Evolutionary conservation across 2,888 invertebrate species (phyloP).

Genomic region (Drosophila suboccidentalis): DNA sequence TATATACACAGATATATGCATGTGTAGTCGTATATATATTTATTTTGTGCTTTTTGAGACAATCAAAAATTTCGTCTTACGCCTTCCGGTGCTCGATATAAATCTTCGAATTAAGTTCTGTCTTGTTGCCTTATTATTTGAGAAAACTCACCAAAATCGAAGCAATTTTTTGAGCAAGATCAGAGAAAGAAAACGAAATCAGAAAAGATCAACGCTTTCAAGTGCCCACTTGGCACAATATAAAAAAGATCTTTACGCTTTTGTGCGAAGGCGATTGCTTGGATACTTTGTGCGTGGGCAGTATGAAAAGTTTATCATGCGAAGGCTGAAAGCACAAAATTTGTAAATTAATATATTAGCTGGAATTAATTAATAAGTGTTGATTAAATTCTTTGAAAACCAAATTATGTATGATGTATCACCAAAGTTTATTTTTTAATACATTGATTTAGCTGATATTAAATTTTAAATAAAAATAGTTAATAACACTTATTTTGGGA

Average conservation of each 20-base stretch:
- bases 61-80: constrained; percentile 63
- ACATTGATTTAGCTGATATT: not conserved
- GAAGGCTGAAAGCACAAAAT: constrained; percentile 9
- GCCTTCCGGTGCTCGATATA: constrained; percentile 77
- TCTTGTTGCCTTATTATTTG: constrained; percentile 54
- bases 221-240: constrained; percentile 79
- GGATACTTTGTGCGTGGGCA: constrained; percentile 33
- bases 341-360: not conserved
- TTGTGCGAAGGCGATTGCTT: constrained; percentile 44
- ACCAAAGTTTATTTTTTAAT: not conserved
- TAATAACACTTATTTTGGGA: not conserved
- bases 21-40: constrained; percentile 14
- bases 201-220: constrained; percentile 74
- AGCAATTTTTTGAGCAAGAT: constrained; percentile 64
- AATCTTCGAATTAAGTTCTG: constrained; percentile 75
- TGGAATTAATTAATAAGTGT: not conserved
- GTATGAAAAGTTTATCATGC: constrained; percentile 34
- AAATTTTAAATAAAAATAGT: not conserved
- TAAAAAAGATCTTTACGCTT: constrained; percentile 60
- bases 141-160: constrained; percentile 76
- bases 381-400: not conserved
- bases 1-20: constrained; percentile 3
- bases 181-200: constrained; percentile 69
- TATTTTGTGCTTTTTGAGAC: constrained; percentile 55
- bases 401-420: not conserved